Evolutionary conservation across 2,888 invertebrate genomes (phyloP).

Genomic region (Drosophila helvetica): DNA sequence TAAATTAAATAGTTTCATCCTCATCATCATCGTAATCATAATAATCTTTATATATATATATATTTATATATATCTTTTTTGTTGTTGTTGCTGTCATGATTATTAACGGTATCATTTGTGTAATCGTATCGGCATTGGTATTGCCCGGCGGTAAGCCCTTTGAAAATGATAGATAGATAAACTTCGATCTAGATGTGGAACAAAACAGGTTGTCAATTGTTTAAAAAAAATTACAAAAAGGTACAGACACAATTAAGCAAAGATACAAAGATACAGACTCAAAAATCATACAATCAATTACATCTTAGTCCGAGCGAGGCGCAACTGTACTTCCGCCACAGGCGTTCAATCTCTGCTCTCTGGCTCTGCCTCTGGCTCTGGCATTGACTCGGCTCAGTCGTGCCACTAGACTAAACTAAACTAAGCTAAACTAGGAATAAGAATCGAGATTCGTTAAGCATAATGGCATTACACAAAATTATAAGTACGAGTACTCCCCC

Average conservation of each 20-base stretch:
- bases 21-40: slow-evolving; percentile 39
- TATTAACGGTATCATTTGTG: slow-evolving; percentile 41
- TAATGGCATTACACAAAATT: slow-evolving; percentile 58
- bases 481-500: slow-evolving; percentile 48
- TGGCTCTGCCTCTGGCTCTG: neutral
- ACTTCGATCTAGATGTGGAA: slow-evolving; percentile 23
- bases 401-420: neutral
- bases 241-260: slow-evolving; percentile 62
- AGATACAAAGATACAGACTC: slow-evolving; percentile 40
- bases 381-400: neutral
- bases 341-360: slow-evolving; percentile 1
- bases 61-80: slow-evolving; percentile 29
- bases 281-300: slow-evolving; percentile 35
- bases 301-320: slow-evolving; percentile 15
- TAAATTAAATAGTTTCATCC: slow-evolving; percentile 67
- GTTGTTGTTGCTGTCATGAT: slow-evolving; percentile 29
- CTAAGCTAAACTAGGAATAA: slow-evolving; percentile 39
- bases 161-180: slow-evolving; percentile 26
- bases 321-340: slow-evolving; percentile 23
- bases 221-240: slow-evolving; percentile 38
- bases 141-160: slow-evolving; percentile 15
- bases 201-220: slow-evolving; percentile 20
- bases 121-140: slow-evolving; percentile 18
- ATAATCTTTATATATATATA: slow-evolving; percentile 46
- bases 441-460: slow-evolving; percentile 37